These are phyloP conservation scores for Aphodius sticticus DNA, from an alignment of 2,888 invertebrate genomes.

Conservation along the genomic window DNA sequence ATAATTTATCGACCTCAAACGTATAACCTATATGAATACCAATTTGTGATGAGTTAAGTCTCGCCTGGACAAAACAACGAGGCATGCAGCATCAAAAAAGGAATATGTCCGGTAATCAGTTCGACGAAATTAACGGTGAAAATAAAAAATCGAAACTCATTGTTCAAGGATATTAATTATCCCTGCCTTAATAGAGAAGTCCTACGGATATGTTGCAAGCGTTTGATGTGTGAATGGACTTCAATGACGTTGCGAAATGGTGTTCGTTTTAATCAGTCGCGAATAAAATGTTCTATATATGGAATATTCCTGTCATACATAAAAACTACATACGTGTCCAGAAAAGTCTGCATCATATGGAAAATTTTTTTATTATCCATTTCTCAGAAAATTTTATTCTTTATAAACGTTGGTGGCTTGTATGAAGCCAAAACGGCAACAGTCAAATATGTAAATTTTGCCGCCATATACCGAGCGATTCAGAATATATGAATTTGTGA, in stretches of 20 bases:
- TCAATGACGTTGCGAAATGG: not conserved
- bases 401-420: too few species aligned
- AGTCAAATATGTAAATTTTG: too few species aligned
- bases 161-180: not conserved
- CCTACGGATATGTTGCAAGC: not conserved
- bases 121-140: not conserved
- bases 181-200: not conserved
- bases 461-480: too few species aligned
- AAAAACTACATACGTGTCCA: too few species aligned
- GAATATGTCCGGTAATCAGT: not conserved
- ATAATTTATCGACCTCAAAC: constrained; percentile 16
- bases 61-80: not conserved
- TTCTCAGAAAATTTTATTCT: too few species aligned
- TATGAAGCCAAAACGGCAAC: too few species aligned
- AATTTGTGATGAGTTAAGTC: constrained; percentile 8
- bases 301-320: not conserved
- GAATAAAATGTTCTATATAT: not conserved
- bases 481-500: too few species aligned
- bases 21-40: constrained; percentile 7
- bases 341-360: too few species aligned
- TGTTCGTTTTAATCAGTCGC: not conserved
- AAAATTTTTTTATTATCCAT: too few species aligned
- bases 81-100: not conserved
- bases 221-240: not conserved
- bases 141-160: not conserved